Conservation (phyloP, 1,140 invertebrate genomes). For the Megathymus violae region DNA sequence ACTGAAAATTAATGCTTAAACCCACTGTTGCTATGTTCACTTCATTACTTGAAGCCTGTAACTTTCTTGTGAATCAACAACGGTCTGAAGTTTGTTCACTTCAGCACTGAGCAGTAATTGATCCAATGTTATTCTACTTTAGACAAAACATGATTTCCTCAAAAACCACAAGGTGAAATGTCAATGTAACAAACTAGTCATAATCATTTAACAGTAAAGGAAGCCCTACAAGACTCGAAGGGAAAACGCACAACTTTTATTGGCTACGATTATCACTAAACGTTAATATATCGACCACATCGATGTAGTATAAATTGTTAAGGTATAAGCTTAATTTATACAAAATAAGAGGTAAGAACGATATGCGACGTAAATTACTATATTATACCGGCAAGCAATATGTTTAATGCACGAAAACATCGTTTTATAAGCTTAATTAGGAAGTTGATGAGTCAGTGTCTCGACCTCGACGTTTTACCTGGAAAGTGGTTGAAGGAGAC, state of each 20-base stretch:
- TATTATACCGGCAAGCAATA: slow-evolving; percentile 14
- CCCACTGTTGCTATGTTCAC: slow-evolving; percentile 67
- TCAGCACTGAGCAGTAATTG: slow-evolving; percentile 38
- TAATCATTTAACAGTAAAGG: slow-evolving; percentile 3
- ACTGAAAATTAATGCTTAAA: slow-evolving; percentile 69
- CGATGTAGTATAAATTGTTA: not conserved
- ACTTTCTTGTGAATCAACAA: slow-evolving; percentile 45
- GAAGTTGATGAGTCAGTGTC: slow-evolving; percentile 46
- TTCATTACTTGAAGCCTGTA: slow-evolving; percentile 35
- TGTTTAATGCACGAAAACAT: slow-evolving; percentile 15
- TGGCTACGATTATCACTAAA: slow-evolving; percentile 32
- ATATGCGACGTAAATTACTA: not conserved
- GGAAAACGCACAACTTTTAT: slow-evolving; percentile 57
- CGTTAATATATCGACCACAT: not conserved
- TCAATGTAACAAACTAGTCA: slow-evolving; percentile 1
- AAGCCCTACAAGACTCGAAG: slow-evolving; percentile 48
- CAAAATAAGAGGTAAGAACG: not conserved
- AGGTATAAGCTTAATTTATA: too few relatives aligned
- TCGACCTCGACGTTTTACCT: slow-evolving; percentile 82
- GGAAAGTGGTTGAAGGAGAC: slow-evolving; percentile 91
- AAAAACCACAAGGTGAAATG: slow-evolving; percentile 32
- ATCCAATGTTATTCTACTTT: slow-evolving; percentile 1
- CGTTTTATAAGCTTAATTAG: slow-evolving; percentile 36
- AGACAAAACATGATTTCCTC: slow-evolving; percentile 30
- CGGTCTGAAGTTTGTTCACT: slow-evolving; percentile 57